Percentiles rank a stretch among this genome's conserved stretches.
Conservation (phyloP, 2,888 invertebrate species). For the Theodoxus fluviatilis region DNA sequence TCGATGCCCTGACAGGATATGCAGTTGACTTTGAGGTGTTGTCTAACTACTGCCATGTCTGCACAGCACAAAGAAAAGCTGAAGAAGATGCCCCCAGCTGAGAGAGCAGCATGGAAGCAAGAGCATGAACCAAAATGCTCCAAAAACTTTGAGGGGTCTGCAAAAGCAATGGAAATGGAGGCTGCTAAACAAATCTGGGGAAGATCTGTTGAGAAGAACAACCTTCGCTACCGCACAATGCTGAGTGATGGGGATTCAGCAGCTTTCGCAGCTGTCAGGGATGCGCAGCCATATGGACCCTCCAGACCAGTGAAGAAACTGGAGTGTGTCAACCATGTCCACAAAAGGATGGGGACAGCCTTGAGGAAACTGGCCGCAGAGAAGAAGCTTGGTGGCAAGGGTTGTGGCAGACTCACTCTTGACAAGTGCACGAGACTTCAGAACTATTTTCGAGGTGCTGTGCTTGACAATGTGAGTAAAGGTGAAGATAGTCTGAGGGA, state of each 20-base stretch:
- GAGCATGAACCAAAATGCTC: neutral
- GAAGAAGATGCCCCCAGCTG: neutral
- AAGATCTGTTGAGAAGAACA: neutral
- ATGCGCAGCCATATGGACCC: neutral
- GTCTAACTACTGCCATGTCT: conserved; percentile 1
- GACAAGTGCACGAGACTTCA: neutral
- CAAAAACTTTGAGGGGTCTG: neutral
- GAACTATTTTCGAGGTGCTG: conserved; percentile 5
- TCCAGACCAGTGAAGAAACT: neutral
- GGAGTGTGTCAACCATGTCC: conserved; percentile 19
- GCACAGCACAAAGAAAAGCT: neutral
- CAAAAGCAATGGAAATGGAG: conserved; percentile 2
- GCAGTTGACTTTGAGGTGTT: neutral
- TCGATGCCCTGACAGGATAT: neutral
- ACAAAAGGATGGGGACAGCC: conserved; percentile 12
- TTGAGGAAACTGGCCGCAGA: neutral
- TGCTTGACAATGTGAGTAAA: neutral
- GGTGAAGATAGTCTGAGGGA: neutral
- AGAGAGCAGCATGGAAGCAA: neutral
- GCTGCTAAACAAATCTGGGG: neutral
- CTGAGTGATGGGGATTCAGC: neutral
- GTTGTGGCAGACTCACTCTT: neutral
- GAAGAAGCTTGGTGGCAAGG: neutral
- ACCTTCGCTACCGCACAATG: neutral
- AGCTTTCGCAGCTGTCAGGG: neutral